Conservation (phyloP, 2,113 vertebrate species). For the Rafetus swinhoei region DNA sequence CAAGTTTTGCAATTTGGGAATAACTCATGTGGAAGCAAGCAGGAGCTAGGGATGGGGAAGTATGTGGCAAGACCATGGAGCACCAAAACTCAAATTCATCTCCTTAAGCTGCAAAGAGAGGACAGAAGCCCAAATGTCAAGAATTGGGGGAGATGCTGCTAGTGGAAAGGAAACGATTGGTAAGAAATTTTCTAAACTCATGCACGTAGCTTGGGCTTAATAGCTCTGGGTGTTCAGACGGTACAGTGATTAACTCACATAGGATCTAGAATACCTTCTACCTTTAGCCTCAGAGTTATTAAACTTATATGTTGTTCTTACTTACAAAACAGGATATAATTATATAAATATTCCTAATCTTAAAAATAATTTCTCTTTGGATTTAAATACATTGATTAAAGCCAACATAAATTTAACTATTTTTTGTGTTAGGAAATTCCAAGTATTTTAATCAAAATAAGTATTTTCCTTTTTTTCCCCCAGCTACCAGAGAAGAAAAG, state of each 20-base stretch:
- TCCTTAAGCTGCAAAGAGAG: not conserved
- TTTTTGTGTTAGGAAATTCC: not conserved
- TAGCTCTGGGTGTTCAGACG: not conserved
- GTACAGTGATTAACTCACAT: not conserved
- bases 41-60: not conserved
- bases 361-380: rapidly evolving
- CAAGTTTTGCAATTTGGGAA: not conserved
- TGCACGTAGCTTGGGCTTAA: not conserved
- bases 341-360: not conserved
- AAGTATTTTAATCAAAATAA: not conserved
- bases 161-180: not conserved
- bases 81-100: not conserved
- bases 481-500: slow-evolving; percentile 93
- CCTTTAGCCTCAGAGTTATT: not conserved
- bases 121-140: not conserved
- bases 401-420: not conserved
- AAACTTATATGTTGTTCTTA: not conserved
- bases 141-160: not conserved
- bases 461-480: slow-evolving; percentile 43
- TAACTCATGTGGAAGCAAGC: not conserved
- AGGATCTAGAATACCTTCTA: not conserved
- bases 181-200: not conserved
- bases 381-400: not conserved
- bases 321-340: not conserved
- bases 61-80: not conserved